These are phyloP conservation scores for Copsychus sechellarum DNA, from an alignment of 2,113 vertebrate species.

Conservation along the genomic window DNA sequence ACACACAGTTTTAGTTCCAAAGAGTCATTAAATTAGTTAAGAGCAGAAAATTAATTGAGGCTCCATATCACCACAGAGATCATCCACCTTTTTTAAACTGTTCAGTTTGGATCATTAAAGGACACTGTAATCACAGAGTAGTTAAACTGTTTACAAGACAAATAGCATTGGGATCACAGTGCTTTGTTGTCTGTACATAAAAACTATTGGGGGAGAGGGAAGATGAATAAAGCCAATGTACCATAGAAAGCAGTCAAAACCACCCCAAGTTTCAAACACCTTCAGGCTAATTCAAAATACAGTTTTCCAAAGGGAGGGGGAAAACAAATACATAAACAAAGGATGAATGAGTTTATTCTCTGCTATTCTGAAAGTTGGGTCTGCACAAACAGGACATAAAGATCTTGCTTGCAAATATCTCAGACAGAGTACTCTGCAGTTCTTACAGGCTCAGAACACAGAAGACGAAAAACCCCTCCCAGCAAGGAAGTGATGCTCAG, in stretches of 20 bases:
- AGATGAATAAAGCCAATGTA: background rate
- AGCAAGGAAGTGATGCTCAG: background rate
- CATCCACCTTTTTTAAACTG: background rate
- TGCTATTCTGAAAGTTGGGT: background rate
- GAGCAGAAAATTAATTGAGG: background rate
- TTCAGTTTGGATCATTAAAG: background rate
- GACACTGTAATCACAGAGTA: background rate
- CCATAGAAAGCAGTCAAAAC: background rate
- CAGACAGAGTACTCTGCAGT: background rate
- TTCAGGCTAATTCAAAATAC: background rate
- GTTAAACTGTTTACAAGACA: background rate
- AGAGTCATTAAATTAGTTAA: background rate
- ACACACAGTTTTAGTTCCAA: background rate
- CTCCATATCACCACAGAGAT: background rate
- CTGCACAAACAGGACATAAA: background rate
- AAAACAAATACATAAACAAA: background rate
- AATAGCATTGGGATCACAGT: background rate
- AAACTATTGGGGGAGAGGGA: background rate
- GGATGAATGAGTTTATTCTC: background rate
- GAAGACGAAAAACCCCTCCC: background rate
- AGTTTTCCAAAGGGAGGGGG: background rate
- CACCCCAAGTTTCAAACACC: background rate
- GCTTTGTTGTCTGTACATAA: background rate
- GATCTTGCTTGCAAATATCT: background rate
- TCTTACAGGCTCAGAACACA: background rate